Percentiles rank a stretch among this genome's conserved stretches.
These are phyloP conservation scores for Metalampra italica DNA, from an alignment of 2,888 invertebrate genomes.

Conservation along the genomic window DNA sequence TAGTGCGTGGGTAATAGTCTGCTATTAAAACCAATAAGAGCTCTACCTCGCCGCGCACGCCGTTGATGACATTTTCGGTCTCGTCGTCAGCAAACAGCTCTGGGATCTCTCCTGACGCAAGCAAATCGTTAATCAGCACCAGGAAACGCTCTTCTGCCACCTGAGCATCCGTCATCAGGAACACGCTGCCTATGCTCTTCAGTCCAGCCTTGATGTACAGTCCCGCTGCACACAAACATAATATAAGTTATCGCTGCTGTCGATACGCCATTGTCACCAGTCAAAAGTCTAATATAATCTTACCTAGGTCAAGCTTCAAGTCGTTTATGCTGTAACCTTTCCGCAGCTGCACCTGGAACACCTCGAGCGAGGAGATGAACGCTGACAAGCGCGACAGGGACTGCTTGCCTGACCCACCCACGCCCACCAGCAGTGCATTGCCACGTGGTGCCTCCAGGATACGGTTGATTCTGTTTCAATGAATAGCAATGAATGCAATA, in stretches of 20 bases:
- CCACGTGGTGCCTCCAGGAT: conserved; percentile 95
- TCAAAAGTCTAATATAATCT: background rate
- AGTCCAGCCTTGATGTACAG: conserved; percentile 93
- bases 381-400: conserved; percentile 92
- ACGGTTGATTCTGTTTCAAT: conserved; percentile 89
- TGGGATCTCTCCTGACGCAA: conserved; percentile 96
- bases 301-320: conserved; percentile 83
- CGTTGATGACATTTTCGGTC: conserved; percentile 89
- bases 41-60: conserved; percentile 84
- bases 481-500: background rate
- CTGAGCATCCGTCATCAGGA: conserved; percentile 96
- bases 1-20: too few relatives aligned
- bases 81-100: conserved; percentile 95
- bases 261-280: background rate
- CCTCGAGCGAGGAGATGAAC: conserved; percentile 93
- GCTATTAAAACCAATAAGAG: background rate
- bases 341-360: conserved; percentile 94
- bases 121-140: conserved; percentile 94
- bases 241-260: background rate
- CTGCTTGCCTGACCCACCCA: conserved; percentile 97
- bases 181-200: conserved; percentile 90
- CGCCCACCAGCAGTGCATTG: conserved; percentile 96
- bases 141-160: conserved; percentile 94
- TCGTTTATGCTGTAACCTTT: conserved; percentile 92
- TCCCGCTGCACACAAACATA: conserved; percentile 63